Conservation (phyloP, 2,888 invertebrate genomes). For the Orthosia incerta region DNA sequence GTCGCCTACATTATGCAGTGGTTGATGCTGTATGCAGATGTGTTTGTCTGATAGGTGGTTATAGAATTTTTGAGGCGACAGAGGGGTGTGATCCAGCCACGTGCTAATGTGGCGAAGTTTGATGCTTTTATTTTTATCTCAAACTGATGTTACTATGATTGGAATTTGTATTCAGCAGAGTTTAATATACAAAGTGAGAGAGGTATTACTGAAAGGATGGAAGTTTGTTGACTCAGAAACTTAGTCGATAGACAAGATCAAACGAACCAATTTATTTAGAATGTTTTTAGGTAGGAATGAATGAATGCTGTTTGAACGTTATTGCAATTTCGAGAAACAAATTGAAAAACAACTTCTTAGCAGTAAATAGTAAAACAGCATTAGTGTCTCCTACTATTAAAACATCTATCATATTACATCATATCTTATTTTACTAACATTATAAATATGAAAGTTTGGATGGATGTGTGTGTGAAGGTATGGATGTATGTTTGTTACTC, state of each 20-base stretch:
- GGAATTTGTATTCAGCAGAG: slow-evolving; percentile 23
- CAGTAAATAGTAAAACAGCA: neutral
- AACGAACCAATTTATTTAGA: slow-evolving; percentile 34
- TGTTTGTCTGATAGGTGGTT: slow-evolving; percentile 85
- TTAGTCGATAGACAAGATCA: slow-evolving; percentile 11
- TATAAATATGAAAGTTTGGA: no score
- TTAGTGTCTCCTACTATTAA: neutral
- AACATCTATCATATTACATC: neutral
- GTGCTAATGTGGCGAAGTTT: slow-evolving; percentile 81
- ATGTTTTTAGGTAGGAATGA: slow-evolving; percentile 23
- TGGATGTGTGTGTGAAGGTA: no score
- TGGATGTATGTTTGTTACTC: no score
- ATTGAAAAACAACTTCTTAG: slow-evolving; percentile 5
- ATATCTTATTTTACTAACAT: no score
- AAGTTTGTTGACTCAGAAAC: slow-evolving; percentile 19
- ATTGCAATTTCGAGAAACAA: neutral
- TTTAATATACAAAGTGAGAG: slow-evolving; percentile 16
- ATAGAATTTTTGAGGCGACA: slow-evolving; percentile 87
- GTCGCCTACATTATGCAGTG: slow-evolving; percentile 45
- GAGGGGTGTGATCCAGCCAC: slow-evolving; percentile 83
- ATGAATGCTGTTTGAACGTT: slow-evolving; percentile 44
- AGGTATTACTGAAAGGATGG: slow-evolving; percentile 8
- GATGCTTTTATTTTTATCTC: slow-evolving; percentile 62
- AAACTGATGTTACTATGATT: slow-evolving; percentile 51
- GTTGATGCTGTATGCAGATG: slow-evolving; percentile 75